Conservation (phyloP, 2,888 invertebrate species). For the Patella depressa region DNA sequence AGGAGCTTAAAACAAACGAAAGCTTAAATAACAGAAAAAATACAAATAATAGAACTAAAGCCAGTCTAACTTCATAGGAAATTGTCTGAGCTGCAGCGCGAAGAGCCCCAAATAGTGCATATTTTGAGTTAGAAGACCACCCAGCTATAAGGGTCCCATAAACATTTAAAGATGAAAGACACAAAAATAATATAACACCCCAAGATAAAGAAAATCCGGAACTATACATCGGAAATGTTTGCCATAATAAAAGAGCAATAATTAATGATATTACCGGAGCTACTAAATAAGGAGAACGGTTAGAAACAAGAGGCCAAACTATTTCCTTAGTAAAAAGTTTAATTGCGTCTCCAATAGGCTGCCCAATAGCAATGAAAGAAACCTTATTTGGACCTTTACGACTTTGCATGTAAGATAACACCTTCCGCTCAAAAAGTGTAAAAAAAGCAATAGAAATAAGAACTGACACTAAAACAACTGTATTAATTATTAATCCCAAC, state of each 20-base stretch:
- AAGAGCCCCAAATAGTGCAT: conserved; percentile 80
- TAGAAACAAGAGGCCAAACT: conserved; percentile 74
- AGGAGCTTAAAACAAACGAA: conserved; percentile 40
- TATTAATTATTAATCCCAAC: conserved; percentile 25
- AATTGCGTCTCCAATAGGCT: conserved; percentile 82
- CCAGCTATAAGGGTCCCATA: conserved; percentile 76
- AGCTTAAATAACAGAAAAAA: conserved; percentile 74
- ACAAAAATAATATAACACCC: conserved; percentile 78
- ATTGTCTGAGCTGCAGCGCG: conserved; percentile 82
- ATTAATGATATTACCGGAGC: conserved; percentile 77
- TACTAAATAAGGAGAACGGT: conserved; percentile 78
- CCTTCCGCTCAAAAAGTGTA: conserved; percentile 79
- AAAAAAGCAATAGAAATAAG: conserved; percentile 81
- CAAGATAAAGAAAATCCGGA: conserved; percentile 76
- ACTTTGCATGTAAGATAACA: conserved; percentile 81
- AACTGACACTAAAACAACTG: conserved; percentile 63
- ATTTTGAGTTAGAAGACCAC: conserved; percentile 82
- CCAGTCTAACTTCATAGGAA: conserved; percentile 83
- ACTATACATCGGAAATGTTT: conserved; percentile 76
- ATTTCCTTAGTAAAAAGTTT: conserved; percentile 79
- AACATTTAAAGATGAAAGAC: conserved; percentile 78
- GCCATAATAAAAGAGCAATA: conserved; percentile 76
- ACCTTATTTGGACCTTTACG: conserved; percentile 84
- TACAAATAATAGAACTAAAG: conserved; percentile 78
- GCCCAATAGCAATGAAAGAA: conserved; percentile 77